phyloP scores from a whole-genome alignment of 2,797 vertebrate genomes.

The Siniperca obscura region DNA sequence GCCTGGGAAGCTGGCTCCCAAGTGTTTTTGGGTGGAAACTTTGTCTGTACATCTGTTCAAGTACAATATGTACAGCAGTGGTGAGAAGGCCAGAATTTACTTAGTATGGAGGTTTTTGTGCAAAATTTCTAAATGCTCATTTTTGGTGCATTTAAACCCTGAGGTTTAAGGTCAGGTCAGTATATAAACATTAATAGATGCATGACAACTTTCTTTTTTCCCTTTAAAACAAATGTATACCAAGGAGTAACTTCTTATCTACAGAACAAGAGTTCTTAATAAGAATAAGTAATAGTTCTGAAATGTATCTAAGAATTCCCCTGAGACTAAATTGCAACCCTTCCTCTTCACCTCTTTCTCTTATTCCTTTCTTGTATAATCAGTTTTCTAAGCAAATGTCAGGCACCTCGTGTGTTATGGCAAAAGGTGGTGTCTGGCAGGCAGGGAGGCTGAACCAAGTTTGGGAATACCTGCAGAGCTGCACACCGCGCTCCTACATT shows the following conservation, averaged over 20 bases:
- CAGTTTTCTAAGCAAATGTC: conserved; percentile 31
- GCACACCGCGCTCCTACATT: conserved; percentile 85
- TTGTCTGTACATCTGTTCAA: conserved; percentile 42
- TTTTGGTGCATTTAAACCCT: not conserved
- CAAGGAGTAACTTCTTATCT: too few relatives aligned
- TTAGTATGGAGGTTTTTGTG: not conserved
- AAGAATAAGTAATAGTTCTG: not conserved
- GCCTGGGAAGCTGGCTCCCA: conserved; percentile 61
- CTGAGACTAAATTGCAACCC: not conserved
- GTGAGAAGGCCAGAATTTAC: not conserved
- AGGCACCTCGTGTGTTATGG: not conserved
- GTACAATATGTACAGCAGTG: conserved; percentile 17
- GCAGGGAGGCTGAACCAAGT: conserved; percentile 69
- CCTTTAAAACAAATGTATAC: not conserved
- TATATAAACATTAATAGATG: not conserved
- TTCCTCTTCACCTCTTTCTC: not conserved
- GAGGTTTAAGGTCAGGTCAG: not conserved
- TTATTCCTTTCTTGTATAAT: not conserved
- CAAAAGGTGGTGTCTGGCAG: conserved; percentile 60
- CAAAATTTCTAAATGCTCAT: not conserved
- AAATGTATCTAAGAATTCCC: not conserved
- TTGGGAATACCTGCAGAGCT: conserved; percentile 86
- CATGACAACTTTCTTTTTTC: not conserved
- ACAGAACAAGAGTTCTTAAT: not conserved
- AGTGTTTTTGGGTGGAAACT: conserved; percentile 44